Evolutionary conservation across 2,888 invertebrate genomes (phyloP), one percentile per base, ranked within the genome.

Genomic region (Agrenia bidenticulata): DNA sequence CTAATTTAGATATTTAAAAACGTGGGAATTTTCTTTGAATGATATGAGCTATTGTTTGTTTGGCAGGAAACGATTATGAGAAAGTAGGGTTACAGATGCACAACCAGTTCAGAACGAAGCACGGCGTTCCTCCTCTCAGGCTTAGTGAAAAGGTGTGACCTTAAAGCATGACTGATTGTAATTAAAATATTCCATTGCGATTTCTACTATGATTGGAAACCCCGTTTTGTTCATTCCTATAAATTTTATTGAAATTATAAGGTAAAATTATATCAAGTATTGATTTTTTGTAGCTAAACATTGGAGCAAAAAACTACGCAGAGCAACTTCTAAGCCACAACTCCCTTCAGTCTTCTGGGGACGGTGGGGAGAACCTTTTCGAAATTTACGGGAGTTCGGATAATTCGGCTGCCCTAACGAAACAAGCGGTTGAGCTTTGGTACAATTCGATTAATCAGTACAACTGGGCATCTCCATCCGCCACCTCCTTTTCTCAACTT

Each of bases 301-400:
- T 59, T 57, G 66, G 62, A 63, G 70, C 73, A 41, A 66, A 70
- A 60, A 54, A 61, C 13, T 70, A 66, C 50, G 73, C 73, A 56
- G 70, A 73, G 58, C 51, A 69, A 27, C 66, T 73, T 53, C 64
- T 71, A 37, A 55, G 59, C 24, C 58, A 64, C 56, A 65, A 63
- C 11, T 63, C 63, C 45, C 62, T 70, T 32, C 59, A 64, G 41
- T 58, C 67, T 13, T 65, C 64, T 11, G 63, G 64, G 58, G 64
- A 67, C 45, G 71, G 71, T 26, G 71, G 71, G 17, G 71, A 71
- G 49, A 73, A 73, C 54, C 61, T 73, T 15, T 73, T 67, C 54
- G 66, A 70, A 63, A 67, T 69, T 59, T 65, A 65, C n/a, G 70
- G 73, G 39, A 64, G 64, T 53, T 27, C 57, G 15, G 66, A 64